phyloP scores from a whole-genome alignment of 2,888 invertebrate species.

The Stegophylla sp. region DNA sequence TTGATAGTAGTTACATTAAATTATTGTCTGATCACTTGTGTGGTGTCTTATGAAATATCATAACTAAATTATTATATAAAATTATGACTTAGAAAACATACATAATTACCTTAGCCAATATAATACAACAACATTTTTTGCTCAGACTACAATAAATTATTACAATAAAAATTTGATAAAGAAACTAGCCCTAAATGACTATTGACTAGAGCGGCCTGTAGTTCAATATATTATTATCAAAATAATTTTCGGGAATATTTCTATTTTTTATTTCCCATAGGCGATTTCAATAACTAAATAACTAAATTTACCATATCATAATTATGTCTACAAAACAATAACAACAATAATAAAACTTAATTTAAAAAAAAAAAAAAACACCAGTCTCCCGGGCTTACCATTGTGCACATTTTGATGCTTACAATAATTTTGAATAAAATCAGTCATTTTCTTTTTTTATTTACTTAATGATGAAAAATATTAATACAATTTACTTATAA shows the following conservation, averaged over 20 bases:
- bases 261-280: background rate
- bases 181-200: conserved; percentile 51
- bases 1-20: conserved; percentile 4
- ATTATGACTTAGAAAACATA: conserved; percentile 54
- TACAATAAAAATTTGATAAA: conserved; percentile 26
- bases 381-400: conserved; percentile 32
- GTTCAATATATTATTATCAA: conserved; percentile 26
- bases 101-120: background rate
- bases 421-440: conserved; percentile 50
- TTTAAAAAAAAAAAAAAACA: conserved; percentile 22
- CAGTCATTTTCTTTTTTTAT: conserved; percentile 43
- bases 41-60: conserved; percentile 3
- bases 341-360: conserved; percentile 57
- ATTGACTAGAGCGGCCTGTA: conserved; percentile 55
- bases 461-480: conserved; percentile 15
- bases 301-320: conserved; percentile 36
- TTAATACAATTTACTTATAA: conserved; percentile 3
- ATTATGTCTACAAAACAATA: conserved; percentile 50
- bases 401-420: conserved; percentile 22
- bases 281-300: conserved; percentile 20
- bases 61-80: conserved; percentile 52
- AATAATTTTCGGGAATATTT: conserved; percentile 12
- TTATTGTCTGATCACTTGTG: conserved; percentile 23
- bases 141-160: conserved; percentile 31
- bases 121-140: conserved; percentile 21